A percentile compares a stretch with the other conserved stretches of the same genome.
These are phyloP conservation scores for Callosobruchus maculatus DNA, from an alignment of 2,888 invertebrate species.

Conservation along the genomic window DNA sequence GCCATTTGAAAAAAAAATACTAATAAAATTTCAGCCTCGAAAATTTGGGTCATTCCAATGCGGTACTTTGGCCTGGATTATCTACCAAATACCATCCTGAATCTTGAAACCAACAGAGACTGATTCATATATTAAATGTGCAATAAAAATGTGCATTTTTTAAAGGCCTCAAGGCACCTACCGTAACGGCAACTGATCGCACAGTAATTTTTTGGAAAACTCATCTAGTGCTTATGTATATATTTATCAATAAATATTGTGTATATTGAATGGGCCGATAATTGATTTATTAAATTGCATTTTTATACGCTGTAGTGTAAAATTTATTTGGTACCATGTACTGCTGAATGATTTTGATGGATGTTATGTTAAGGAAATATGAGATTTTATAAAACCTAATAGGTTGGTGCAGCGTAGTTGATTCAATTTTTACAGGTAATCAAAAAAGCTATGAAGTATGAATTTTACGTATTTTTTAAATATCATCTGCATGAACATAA, in stretches of 20 bases:
- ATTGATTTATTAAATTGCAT: not conserved
- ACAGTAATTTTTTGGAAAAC: not conserved
- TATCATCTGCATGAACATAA: too few species aligned
- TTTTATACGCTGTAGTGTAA: not conserved
- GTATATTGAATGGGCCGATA: not conserved
- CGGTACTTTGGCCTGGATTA: not conserved
- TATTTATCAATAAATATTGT: not conserved
- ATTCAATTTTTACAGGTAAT: not conserved
- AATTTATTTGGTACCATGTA: not conserved
- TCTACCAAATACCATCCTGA: not conserved
- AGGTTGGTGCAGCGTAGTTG: not conserved
- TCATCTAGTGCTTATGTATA: not conserved
- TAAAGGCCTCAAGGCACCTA: not conserved
- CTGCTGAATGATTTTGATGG: not conserved
- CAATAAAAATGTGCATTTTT: slow-evolving; percentile 9
- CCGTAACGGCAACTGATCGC: not conserved
- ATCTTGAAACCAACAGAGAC: slow-evolving; percentile 1
- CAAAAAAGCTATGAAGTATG: not conserved
- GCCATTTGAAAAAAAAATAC: too few species aligned
- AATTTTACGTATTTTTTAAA: too few species aligned
- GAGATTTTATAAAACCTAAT: too few species aligned
- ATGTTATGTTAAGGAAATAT: not conserved
- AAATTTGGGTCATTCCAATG: too few species aligned
- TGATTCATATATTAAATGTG: slow-evolving; percentile 16
- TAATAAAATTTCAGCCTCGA: too few species aligned